A percentile compares a stretch with the other conserved stretches of the same genome.
Evolutionary conservation across 37 sponge, comb jelly and placozoan genomes (phyloP).

Genomic region (Cladorhizidae sp.): DNA sequence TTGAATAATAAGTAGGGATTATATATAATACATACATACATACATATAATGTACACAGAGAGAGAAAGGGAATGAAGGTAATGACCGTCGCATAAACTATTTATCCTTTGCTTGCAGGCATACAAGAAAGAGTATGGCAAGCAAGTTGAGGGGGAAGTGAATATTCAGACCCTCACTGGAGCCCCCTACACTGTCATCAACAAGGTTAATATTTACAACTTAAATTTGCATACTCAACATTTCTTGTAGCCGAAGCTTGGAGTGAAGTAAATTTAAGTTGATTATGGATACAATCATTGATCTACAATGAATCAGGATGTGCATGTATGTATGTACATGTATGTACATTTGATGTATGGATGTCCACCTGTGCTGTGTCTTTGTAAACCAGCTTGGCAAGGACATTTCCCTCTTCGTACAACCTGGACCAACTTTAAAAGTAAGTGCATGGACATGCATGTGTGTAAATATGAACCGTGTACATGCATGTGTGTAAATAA

Average conservation of each 20-base stretch:
- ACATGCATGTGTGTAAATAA: too few species aligned
- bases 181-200: conserved; percentile 71
- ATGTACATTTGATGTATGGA: background rate
- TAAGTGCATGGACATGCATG: background rate
- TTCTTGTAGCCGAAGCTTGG: background rate
- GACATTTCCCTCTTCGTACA: conserved; percentile 9
- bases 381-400: conserved; percentile 36
- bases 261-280: too few species aligned
- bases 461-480: background rate
- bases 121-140: conserved; percentile 65
- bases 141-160: conserved; percentile 50
- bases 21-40: too few species aligned
- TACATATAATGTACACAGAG: too few species aligned
- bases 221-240: background rate
- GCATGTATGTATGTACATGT: background rate
- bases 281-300: too few species aligned
- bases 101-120: conserved; percentile 12
- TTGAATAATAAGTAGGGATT: too few species aligned
- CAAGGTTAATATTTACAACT: conserved; percentile 31
- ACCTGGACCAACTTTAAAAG: conserved; percentile 44
- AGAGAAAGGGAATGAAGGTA: background rate
- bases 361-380: background rate
- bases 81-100: background rate
- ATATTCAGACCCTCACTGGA: conserved; percentile 55
- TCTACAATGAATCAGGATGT: background rate